Percentiles rank a stretch among this genome's conserved stretches.
Conservation (phyloP, 2,888 invertebrate genomes). For the Teleiodes luculella region DNA sequence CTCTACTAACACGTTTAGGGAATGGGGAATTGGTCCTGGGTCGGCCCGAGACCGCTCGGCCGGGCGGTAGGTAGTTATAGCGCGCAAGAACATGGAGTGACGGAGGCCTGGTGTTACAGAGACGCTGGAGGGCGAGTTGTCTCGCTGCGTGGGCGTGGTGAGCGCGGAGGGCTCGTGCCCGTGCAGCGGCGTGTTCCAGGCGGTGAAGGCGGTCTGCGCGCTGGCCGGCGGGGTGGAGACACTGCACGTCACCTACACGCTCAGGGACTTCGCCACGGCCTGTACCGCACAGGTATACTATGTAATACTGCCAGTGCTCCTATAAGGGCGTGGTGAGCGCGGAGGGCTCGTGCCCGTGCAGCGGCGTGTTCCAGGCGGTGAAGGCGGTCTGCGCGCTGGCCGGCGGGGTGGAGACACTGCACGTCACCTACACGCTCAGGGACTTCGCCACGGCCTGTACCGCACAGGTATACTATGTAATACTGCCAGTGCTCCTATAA, state of each 20-base stretch:
- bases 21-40: too few relatives aligned
- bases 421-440: slow-evolving; percentile 88
- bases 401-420: slow-evolving; percentile 92
- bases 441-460: slow-evolving; percentile 80
- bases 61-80: too few relatives aligned
- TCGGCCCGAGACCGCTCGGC: too few relatives aligned
- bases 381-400: slow-evolving; percentile 95
- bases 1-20: too few relatives aligned
- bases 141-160: slow-evolving; percentile 84
- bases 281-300: slow-evolving; percentile 69
- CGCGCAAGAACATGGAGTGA: too few relatives aligned
- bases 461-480: slow-evolving; percentile 55
- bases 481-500: too few relatives aligned
- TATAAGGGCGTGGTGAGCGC: slow-evolving; percentile 81
- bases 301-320: too few relatives aligned
- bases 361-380: slow-evolving; percentile 90
- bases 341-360: slow-evolving; percentile 67
- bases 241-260: slow-evolving; percentile 87
- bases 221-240: slow-evolving; percentile 94
- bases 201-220: slow-evolving; percentile 95
- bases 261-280: slow-evolving; percentile 81
- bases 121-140: slow-evolving; percentile 89
- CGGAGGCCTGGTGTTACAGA: too few relatives aligned
- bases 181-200: slow-evolving; percentile 85
- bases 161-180: slow-evolving; percentile 74